A percentile compares a stretch with the other conserved stretches of the same genome.
These are phyloP conservation scores for Mimumesa dahlbomi DNA, from an alignment of 2,888 invertebrate species.

Conservation along the genomic window DNA sequence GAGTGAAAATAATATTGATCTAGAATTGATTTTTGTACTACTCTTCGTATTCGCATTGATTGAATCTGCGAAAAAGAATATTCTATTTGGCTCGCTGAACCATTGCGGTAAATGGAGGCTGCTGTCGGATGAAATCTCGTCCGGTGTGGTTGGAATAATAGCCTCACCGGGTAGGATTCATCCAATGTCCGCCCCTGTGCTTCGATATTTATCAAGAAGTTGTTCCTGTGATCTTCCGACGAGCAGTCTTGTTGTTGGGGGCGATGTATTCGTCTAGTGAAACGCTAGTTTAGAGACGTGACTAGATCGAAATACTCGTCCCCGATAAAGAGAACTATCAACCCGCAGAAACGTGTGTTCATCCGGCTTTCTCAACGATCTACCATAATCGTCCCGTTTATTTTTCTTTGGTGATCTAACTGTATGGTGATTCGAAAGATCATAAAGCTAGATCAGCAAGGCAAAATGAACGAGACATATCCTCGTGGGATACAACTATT, in stretches of 20 bases:
- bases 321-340: conserved; percentile 53
- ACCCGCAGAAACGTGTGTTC: conserved; percentile 10
- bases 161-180: conserved; percentile 80
- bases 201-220: not conserved
- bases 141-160: conserved; percentile 65
- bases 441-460: conserved; percentile 81
- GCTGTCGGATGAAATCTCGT: conserved; percentile 72
- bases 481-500: conserved; percentile 43
- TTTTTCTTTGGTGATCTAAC: conserved; percentile 84
- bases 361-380: not conserved
- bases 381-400: conserved; percentile 64
- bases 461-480: conserved; percentile 70
- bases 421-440: conserved; percentile 79
- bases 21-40: too few relatives aligned
- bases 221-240: not conserved
- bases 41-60: too few relatives aligned
- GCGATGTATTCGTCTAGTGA: conserved; percentile 77
- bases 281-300: conserved; percentile 73
- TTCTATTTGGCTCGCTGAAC: not conserved
- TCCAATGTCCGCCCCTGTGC: conserved; percentile 67
- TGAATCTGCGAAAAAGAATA: not conserved
- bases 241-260: conserved; percentile 56
- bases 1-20: too few relatives aligned
- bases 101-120: conserved; percentile 36
- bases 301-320: conserved; percentile 81